A percentile compares a stretch with the other conserved stretches of the same genome.
phyloP scores from a whole-genome alignment of 2,113 vertebrate species.

The Pogonocichla stellata region DNA sequence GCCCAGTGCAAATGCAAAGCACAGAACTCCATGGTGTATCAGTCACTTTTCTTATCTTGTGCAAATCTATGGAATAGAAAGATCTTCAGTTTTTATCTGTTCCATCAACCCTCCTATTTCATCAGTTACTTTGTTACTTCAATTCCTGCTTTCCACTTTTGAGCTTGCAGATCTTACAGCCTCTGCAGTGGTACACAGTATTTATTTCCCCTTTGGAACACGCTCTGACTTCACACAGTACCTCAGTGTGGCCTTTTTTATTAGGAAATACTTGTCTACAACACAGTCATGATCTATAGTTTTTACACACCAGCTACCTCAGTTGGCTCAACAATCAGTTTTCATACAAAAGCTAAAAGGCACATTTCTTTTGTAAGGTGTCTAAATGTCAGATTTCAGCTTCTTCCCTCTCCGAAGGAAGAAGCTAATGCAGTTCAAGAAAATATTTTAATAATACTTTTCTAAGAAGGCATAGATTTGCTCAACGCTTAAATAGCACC shows the following conservation, averaged over 20 bases:
- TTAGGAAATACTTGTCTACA: not conserved
- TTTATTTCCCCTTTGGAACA: not conserved
- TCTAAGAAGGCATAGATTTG: not conserved
- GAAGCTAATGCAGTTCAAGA: not conserved
- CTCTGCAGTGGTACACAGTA: not conserved
- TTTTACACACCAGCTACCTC: not conserved
- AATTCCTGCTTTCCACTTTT: not conserved
- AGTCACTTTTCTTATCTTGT: not conserved
- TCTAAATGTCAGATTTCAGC: not conserved
- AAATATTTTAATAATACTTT: not conserved
- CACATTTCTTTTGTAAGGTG: not conserved
- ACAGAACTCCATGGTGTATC: not conserved
- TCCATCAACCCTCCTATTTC: not conserved
- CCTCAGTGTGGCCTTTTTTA: not conserved
- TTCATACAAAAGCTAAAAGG: not conserved
- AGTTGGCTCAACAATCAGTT: not conserved
- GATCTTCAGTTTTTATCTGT: not conserved
- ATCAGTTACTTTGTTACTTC: not conserved
- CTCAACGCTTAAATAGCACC: not conserved
- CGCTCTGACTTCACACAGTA: not conserved
- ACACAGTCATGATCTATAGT: not conserved
- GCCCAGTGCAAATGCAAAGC: not conserved
- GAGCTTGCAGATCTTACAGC: not conserved
- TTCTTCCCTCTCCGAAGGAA: too few species aligned
- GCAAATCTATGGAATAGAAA: not conserved